phyloP scores from a whole-genome alignment of 2,888 invertebrate species.

The Chrysina gloriosa region DNA sequence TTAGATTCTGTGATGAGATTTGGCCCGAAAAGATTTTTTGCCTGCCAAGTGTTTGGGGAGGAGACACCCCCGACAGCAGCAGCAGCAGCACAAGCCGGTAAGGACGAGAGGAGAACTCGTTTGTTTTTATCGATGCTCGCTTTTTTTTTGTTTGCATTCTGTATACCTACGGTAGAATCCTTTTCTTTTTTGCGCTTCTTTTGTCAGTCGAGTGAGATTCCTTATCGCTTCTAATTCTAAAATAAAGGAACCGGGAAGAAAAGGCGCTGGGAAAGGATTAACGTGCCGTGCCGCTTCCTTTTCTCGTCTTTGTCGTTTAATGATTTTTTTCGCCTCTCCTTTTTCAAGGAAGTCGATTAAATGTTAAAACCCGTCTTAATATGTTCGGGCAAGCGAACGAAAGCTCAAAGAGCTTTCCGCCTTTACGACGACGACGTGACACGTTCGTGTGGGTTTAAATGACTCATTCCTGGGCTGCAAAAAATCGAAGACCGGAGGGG shows the following conservation, averaged over 20 bases:
- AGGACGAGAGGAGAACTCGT: slow-evolving; percentile 28
- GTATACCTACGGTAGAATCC: background rate
- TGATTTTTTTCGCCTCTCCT: no score
- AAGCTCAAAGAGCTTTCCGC: background rate
- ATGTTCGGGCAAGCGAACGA: no score
- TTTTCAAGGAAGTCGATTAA: no score
- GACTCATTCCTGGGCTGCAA: background rate
- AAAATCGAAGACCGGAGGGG: slow-evolving; percentile 4
- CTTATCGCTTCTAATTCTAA: slow-evolving; percentile 13
- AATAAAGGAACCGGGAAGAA: background rate
- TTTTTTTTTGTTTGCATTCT: background rate
- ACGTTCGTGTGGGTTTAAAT: background rate
- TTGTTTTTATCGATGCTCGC: slow-evolving; percentile 30
- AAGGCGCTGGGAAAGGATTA: background rate
- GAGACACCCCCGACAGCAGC: slow-evolving; percentile 5
- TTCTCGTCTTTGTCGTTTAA: no score
- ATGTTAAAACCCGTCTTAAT: no score
- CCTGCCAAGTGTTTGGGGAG: slow-evolving; percentile 30
- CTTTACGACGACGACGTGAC: background rate
- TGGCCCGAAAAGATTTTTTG: slow-evolving; percentile 37
- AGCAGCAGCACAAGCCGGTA: slow-evolving; percentile 14
- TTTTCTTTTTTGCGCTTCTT: background rate
- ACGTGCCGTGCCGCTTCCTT: no score
- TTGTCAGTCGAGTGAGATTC: background rate
- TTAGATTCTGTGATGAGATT: slow-evolving; percentile 49